Evolutionary conservation across 2,113 vertebrate genomes (phyloP).

Genomic region (Platycercus adscitus): DNA sequence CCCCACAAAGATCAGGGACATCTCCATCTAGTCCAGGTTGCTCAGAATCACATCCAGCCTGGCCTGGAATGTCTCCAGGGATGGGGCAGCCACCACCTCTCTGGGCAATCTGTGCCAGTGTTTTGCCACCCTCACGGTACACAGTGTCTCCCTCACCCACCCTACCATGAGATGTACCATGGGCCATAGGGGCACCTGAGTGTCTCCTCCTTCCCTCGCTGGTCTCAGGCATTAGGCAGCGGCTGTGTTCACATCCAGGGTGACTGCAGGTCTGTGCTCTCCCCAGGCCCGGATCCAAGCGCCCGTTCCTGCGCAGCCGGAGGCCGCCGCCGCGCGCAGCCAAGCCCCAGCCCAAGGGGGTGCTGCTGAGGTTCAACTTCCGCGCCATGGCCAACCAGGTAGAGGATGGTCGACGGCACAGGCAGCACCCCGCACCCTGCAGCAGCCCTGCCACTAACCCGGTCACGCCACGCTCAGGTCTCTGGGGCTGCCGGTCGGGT

Average conservation of each 20-base stretch:
- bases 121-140: background rate
- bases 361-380: conserved; percentile 77
- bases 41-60: background rate
- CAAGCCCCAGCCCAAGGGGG: conserved; percentile 64
- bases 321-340: background rate
- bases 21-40: background rate
- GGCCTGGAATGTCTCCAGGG: background rate
- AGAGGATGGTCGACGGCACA: conserved; percentile 1
- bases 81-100: background rate
- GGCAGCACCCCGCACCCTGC: background rate
- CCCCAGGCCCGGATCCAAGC: conserved; percentile 44
- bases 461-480: background rate
- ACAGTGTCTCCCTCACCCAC: background rate
- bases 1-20: background rate
- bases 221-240: background rate
- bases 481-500: background rate
- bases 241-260: background rate
- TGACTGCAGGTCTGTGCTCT: background rate
- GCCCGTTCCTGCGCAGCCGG: conserved; percentile 28
- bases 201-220: background rate
- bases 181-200: fast-evolving
- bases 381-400: conserved; percentile 77
- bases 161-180: fast-evolving
- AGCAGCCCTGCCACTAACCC: background rate
- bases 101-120: background rate